Conservation (phyloP, 2,888 invertebrate species). For the Tipula lateralis region DNA sequence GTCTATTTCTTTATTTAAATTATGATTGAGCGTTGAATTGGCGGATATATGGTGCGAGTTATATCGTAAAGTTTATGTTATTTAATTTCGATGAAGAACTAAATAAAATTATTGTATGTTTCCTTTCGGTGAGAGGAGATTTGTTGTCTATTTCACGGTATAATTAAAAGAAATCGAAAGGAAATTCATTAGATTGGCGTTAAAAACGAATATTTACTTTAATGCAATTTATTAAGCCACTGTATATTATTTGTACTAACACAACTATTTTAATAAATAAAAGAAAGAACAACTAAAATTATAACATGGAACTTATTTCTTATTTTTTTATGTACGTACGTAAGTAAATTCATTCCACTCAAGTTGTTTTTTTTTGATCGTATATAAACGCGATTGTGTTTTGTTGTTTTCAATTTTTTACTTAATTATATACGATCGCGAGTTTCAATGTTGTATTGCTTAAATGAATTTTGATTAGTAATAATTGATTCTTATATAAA, state of each 20-base stretch:
- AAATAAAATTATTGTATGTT: background rate
- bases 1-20: background rate
- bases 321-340: background rate
- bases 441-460: background rate
- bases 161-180: slow-evolving; percentile 1
- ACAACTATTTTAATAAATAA: background rate
- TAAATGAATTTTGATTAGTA: slow-evolving; percentile 11
- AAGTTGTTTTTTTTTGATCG: background rate
- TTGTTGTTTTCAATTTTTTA: background rate
- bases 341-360: slow-evolving; percentile 4
- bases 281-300: background rate
- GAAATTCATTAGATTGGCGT: background rate
- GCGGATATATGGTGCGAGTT: background rate
- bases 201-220: background rate
- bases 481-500: background rate
- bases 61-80: background rate
- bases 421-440: background rate
- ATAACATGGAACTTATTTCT: background rate
- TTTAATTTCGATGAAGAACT: background rate
- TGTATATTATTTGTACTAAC: background rate
- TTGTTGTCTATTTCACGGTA: background rate
- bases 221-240: background rate
- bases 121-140: background rate
- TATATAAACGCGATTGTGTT: background rate
- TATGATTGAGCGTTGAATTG: slow-evolving; percentile 11